Evolutionary conservation across 2,113 vertebrate genomes (phyloP).

Genomic region (Monarcha castaneiventris): DNA sequence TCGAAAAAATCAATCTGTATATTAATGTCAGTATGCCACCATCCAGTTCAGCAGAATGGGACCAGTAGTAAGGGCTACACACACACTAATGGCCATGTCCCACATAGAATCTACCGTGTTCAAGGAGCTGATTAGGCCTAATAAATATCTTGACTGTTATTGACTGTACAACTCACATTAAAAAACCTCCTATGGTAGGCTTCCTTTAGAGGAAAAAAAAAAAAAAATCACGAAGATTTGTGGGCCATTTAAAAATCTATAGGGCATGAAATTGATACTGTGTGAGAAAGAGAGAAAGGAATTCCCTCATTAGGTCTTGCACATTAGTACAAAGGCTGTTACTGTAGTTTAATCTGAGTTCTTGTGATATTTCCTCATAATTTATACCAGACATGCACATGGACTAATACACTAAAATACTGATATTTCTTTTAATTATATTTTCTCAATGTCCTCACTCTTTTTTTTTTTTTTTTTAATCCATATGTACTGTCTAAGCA

Average conservation of each 20-base stretch:
- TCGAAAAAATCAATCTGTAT: fast-evolving
- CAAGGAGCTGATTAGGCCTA: not conserved
- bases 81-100: not conserved
- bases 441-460: not conserved
- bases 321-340: slow-evolving; percentile 54
- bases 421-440: not conserved
- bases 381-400: not conserved
- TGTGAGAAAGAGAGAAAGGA: slow-evolving; percentile 50
- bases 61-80: not conserved
- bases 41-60: not conserved
- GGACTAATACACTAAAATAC: not conserved
- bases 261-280: slow-evolving; percentile 73
- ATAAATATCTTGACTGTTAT: not conserved
- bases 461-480: not conserved
- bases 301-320: slow-evolving; percentile 68
- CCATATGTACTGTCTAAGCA: not conserved
- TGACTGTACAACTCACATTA: not conserved
- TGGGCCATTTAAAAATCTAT: slow-evolving; percentile 65
- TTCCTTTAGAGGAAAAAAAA: slow-evolving; percentile 20
- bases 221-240: slow-evolving; percentile 58
- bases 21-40: not conserved
- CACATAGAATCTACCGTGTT: not conserved
- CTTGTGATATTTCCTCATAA: not conserved
- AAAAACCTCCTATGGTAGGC: not conserved
- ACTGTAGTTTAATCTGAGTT: slow-evolving; percentile 6